Percentiles rank a stretch among this genome's conserved stretches.
Conservation (phyloP, 2,113 vertebrate genomes). For the Prolemur simus region DNA sequence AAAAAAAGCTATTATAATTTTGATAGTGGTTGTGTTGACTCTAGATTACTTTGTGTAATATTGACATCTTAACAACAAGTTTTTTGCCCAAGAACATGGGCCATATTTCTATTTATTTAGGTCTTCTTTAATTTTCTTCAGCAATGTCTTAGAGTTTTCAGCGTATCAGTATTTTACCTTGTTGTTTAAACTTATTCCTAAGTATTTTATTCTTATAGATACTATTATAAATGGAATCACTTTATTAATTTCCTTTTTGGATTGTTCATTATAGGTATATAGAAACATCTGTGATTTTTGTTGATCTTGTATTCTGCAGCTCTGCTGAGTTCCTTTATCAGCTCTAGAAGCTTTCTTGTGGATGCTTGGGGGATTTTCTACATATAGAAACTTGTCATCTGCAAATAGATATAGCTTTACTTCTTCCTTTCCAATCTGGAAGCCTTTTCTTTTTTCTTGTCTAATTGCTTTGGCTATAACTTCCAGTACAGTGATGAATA, state of each 20-base stretch:
- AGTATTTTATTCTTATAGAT: background rate
- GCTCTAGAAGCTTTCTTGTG: background rate
- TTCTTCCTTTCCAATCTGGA: background rate
- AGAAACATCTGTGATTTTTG: background rate
- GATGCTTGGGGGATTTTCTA: background rate
- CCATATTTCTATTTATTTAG: background rate
- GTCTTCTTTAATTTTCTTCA: background rate
- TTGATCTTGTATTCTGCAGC: background rate
- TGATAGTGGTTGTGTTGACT: background rate
- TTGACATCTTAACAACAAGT: background rate
- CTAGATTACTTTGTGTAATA: background rate
- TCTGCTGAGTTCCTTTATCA: conserved; percentile 13
- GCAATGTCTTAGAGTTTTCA: background rate
- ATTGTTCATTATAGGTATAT: background rate
- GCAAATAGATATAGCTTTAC: background rate
- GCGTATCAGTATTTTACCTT: background rate
- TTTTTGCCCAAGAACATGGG: background rate
- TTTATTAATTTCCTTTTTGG: background rate
- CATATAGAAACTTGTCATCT: background rate
- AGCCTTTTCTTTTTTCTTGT: background rate
- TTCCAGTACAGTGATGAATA: no score
- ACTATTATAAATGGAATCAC: background rate
- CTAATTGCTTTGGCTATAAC: no score
- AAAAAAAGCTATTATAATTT: background rate
- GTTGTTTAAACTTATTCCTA: background rate